Conservation (phyloP, 2,797 vertebrate species). For the Acestrorhynchus altus region DNA sequence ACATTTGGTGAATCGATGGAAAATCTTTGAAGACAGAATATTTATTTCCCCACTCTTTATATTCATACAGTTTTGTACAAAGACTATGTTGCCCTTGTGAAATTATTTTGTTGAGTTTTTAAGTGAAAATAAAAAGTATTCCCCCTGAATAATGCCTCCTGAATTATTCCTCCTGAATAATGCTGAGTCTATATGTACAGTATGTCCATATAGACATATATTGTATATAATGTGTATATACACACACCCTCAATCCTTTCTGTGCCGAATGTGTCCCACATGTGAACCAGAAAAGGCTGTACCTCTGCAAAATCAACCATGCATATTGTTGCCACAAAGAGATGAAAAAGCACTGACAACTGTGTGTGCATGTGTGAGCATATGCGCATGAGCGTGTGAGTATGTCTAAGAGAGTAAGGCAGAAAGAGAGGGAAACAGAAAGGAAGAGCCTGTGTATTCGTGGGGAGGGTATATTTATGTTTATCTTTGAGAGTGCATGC, state of each 20-base stretch:
- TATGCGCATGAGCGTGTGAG: slow-evolving; percentile 14
- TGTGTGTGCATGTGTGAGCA: slow-evolving; percentile 8
- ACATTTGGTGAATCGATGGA: too few relatives aligned
- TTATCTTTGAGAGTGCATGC: slow-evolving; percentile 25
- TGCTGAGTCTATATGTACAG: too few relatives aligned
- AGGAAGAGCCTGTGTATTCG: neutral
- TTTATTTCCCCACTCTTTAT: too few relatives aligned
- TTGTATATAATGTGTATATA: neutral
- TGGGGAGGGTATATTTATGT: slow-evolving; percentile 32
- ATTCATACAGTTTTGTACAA: too few relatives aligned
- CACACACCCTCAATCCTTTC: neutral
- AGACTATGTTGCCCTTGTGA: too few relatives aligned
- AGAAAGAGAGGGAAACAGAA: slow-evolving; percentile 23
- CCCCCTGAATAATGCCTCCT: too few relatives aligned
- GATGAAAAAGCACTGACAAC: slow-evolving; percentile 29
- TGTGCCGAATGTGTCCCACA: slow-evolving; percentile 1
- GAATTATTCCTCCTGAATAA: too few relatives aligned
- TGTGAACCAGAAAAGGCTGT: slow-evolving; percentile 9
- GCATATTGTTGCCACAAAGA: slow-evolving; percentile 9
- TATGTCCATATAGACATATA: too few relatives aligned
- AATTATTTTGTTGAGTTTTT: too few relatives aligned
- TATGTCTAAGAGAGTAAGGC: slow-evolving; percentile 23
- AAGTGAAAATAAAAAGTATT: too few relatives aligned
- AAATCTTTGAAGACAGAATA: too few relatives aligned
- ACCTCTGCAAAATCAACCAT: slow-evolving; percentile 37